A percentile compares a stretch with the other conserved stretches of the same genome.
Evolutionary conservation across 2,888 invertebrate genomes (phyloP).

Genomic region (Oscheius sp.): DNA sequence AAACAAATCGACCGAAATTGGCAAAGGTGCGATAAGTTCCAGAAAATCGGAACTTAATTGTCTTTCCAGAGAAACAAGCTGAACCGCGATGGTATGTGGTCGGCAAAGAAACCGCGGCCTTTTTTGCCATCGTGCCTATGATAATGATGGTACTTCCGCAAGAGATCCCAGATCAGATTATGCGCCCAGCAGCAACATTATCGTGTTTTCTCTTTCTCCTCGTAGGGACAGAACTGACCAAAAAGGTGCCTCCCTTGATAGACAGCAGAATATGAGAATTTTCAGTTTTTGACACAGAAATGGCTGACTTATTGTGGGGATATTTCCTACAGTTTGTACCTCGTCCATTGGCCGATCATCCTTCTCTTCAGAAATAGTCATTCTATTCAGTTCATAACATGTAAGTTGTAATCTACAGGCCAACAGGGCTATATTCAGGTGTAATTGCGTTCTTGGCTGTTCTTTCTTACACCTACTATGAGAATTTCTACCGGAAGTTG

Average conservation of each 20-base stretch:
- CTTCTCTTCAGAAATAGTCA: not conserved
- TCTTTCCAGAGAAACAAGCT: not conserved
- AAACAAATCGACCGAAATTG: no score
- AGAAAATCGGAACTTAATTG: not conserved
- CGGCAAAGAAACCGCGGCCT: not conserved
- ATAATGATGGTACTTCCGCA: not conserved
- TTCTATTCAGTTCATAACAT: not conserved
- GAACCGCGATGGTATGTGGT: not conserved
- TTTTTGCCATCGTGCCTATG: not conserved
- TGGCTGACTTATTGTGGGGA: not conserved
- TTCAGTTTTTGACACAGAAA: not conserved
- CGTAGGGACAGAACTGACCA: not conserved
- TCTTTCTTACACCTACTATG: not conserved
- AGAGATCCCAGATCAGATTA: not conserved
- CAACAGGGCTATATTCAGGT: not conserved
- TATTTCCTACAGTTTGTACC: slow-evolving; percentile 18
- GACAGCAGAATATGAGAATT: not conserved
- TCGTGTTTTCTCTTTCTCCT: not conserved
- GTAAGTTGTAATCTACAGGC: not conserved
- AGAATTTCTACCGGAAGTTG: not conserved
- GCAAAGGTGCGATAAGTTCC: not conserved
- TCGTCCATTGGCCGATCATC: slow-evolving; percentile 17
- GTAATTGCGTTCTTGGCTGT: not conserved
- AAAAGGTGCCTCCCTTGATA: not conserved
- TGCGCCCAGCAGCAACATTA: not conserved